phyloP scores from a whole-genome alignment of 2,797 vertebrate genomes.

The Botia kubotai region DNA sequence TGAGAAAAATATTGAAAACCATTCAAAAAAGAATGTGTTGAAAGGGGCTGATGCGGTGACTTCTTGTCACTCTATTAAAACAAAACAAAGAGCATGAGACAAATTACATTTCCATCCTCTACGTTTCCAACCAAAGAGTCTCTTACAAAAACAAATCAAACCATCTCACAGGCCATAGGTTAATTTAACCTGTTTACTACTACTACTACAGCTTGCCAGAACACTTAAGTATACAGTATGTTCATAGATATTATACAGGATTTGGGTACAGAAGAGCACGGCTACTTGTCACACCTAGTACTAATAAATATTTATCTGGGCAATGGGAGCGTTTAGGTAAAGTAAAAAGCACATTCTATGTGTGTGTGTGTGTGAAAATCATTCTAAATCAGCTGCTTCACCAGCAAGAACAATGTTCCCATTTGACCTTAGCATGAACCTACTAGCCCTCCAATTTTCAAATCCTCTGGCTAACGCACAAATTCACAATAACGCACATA shows the following conservation, averaged over 20 bases:
- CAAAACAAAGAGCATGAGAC: not conserved
- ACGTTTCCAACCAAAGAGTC: not conserved
- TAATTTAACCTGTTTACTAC: not conserved
- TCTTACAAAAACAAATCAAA: slow-evolving; percentile 15
- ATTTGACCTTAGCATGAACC: slow-evolving; percentile 38
- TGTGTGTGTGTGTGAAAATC: slow-evolving; percentile 2
- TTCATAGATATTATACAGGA: not conserved
- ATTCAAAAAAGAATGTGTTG: slow-evolving; percentile 1
- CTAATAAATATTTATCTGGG: not conserved
- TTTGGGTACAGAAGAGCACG: not conserved
- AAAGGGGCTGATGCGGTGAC: slow-evolving; percentile 4
- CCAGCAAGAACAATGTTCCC: slow-evolving; percentile 24
- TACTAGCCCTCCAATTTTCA: slow-evolving; percentile 7
- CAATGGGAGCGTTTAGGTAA: too few relatives aligned
- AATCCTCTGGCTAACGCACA: slow-evolving; percentile 18
- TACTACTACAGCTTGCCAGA: not conserved
- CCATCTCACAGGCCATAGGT: not conserved
- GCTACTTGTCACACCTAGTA: not conserved
- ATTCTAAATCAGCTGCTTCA: slow-evolving; percentile 14
- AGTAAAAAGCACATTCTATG: not conserved
- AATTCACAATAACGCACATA: slow-evolving; percentile 17
- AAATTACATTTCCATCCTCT: slow-evolving; percentile 18
- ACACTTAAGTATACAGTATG: not conserved
- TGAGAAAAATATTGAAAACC: not conserved
- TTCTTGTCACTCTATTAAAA: not conserved